Evolutionary conservation across 2,797 vertebrate genomes (phyloP).

Genomic region (Coregonus ussuriensis): DNA sequence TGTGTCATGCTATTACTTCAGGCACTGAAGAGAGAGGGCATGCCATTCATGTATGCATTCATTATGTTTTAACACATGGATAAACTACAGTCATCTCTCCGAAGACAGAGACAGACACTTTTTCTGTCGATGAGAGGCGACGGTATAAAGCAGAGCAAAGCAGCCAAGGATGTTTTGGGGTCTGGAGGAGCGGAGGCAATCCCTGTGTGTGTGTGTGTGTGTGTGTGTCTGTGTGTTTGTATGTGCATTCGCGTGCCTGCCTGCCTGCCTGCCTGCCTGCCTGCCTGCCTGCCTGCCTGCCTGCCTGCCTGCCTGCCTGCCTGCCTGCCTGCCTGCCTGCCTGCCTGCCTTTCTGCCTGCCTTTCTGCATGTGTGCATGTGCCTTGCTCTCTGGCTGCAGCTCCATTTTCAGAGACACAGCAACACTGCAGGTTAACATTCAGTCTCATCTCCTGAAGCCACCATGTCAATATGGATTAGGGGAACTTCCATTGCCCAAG

Average conservation of each 20-base stretch:
- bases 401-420: constrained; percentile 44
- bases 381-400: constrained; percentile 22
- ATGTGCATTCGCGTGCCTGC: not conserved
- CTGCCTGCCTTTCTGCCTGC: not conserved
- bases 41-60: constrained; percentile 34
- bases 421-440: constrained; percentile 59
- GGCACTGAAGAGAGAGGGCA: constrained; percentile 39
- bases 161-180: constrained; percentile 7
- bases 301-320: not conserved
- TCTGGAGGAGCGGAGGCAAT: not conserved
- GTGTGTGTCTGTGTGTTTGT: constrained; percentile 11
- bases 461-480: constrained; percentile 85
- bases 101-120: constrained; percentile 20
- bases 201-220: constrained; percentile 1
- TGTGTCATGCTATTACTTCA: constrained; percentile 44
- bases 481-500: constrained; percentile 70
- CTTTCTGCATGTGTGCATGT: constrained; percentile 1
- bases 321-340: not conserved
- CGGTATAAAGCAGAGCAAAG: not conserved
- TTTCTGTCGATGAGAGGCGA: not conserved
- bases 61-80: constrained; percentile 60
- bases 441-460: constrained; percentile 58
- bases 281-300: not conserved
- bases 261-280: not conserved
- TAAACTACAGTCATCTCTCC: constrained; percentile 40